Base-by-base conservation (phyloP, 2,113 vertebrate genomes). In the Spea bombifrons region DNA sequence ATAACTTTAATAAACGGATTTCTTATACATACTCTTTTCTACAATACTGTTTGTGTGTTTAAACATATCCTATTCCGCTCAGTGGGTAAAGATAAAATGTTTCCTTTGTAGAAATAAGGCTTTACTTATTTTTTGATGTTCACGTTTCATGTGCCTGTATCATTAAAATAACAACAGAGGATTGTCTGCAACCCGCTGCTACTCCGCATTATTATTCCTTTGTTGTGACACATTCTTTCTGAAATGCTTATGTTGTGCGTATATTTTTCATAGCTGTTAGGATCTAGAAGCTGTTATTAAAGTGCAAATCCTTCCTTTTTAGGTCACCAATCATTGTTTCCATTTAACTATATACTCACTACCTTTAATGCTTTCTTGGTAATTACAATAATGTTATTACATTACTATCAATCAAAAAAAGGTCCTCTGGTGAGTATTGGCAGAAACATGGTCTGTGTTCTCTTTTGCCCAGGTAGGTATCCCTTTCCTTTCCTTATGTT, bases 191-290 rank as follows among this genome's bases (percentile, higher is more conserved):
- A 44, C 63, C 50, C 73, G 70, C 77, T 67, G 77, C 64, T 66
- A 66, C 63, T 66, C 44, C 43, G 46, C 61, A 79, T 79, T 79
- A 79, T 79, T 79, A 79, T 79, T 79, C 63, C 77, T 79, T 79
- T 79, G 77, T 79, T 79, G 70, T 79, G 77, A 66, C 77, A 79
- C n/a, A 73, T 79, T 73, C 30, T 66, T 44, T 55, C 63, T 66
- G 77, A 79, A 73, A 79, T 66, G 71, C 52, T 71, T 79, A 73
- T 79, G 70, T 73, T 79, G 63, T 48, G 30, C 15, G 66, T 72
- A 57, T 79, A 66, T 66, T 72, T 79, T 73, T 65, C 43, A 10
- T 16, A 73, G 57, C 66, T 46, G 74, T 67, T 67, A 66, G 66
- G 49, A 75, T 67, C 66, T 55, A 78, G 76, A 45, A 78, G 50